These are phyloP conservation scores for Aleiodes sp. DNA, from an alignment of 1,140 invertebrate genomes.

Conservation along the genomic window DNA sequence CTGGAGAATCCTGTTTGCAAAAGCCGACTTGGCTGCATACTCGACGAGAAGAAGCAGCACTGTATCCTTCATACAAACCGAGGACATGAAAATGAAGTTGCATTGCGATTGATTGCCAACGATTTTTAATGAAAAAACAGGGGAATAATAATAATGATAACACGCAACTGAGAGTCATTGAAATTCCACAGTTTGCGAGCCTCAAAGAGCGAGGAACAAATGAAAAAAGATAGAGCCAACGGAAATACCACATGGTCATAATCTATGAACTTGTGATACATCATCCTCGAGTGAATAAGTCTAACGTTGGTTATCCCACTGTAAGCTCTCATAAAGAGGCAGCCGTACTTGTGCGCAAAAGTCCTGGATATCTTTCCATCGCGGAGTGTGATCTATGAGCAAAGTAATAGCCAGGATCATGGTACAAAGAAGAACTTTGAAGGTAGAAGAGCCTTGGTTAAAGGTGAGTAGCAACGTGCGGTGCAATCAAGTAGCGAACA, in stretches of 20 bases:
- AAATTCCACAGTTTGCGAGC: not conserved
- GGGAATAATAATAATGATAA: not conserved
- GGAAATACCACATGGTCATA: slow-evolving; percentile 1
- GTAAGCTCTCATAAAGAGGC: not conserved
- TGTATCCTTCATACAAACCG: not conserved
- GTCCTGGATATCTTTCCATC: slow-evolving; percentile 35
- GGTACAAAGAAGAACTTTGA: slow-evolving; percentile 33
- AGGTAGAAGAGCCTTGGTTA: slow-evolving; percentile 24
- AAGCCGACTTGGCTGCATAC: not conserved
- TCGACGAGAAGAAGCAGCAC: not conserved
- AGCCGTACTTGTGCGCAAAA: slow-evolving; percentile 1
- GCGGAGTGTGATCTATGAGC: slow-evolving; percentile 51
- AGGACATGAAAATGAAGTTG: slow-evolving; percentile 10
- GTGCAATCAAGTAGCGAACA: slow-evolving; percentile 29
- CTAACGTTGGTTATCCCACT: not conserved
- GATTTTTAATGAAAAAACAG: not conserved
- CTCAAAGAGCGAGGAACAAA: not conserved
- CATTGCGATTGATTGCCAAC: not conserved
- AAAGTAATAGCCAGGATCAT: slow-evolving; percentile 49
- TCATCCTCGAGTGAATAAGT: not conserved
- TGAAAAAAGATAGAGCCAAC: too few relatives aligned
- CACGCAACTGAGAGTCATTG: not conserved
- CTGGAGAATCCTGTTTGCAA: slow-evolving; percentile 23
- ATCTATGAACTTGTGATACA: not conserved
- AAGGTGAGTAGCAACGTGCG: slow-evolving; percentile 38